A percentile compares a stretch with the other conserved stretches of the same genome.
phyloP scores from a whole-genome alignment of 2,113 vertebrate species.

The Hydropotes inermis region DNA sequence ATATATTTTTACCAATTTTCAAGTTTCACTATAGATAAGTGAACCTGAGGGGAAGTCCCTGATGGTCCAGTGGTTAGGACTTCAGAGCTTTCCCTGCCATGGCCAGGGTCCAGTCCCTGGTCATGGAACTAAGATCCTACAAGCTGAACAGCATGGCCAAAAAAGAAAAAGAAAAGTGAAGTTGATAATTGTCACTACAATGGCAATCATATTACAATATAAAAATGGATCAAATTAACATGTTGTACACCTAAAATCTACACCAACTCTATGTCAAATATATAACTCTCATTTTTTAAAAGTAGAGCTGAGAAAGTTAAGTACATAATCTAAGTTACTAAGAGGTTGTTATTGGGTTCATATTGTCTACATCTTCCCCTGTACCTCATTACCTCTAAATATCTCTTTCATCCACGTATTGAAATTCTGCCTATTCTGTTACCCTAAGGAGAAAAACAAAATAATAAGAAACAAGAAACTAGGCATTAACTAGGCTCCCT shows the following conservation, averaged over 20 bases:
- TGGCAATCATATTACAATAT: not conserved
- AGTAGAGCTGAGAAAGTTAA: not conserved
- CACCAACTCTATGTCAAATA: not conserved
- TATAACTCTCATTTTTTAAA: not conserved
- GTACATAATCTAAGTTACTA: not conserved
- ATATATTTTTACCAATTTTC: not conserved
- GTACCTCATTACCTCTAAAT: not conserved
- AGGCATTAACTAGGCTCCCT: not conserved
- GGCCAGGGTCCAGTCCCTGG: not conserved
- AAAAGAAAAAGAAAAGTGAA: not conserved
- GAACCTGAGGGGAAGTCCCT: not conserved
- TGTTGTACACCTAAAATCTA: not conserved
- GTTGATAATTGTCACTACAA: not conserved
- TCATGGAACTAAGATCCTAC: not conserved
- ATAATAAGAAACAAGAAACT: not conserved
- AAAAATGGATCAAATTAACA: not conserved
- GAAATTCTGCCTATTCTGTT: not conserved
- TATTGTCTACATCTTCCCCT: not conserved
- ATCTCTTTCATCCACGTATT: not conserved
- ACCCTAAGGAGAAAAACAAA: not conserved
- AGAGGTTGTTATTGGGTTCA: not conserved
- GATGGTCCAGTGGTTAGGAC: not conserved
- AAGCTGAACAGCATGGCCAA: not conserved
- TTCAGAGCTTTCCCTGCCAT: not conserved
- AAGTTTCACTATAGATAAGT: constrained; percentile 28